Base-by-base conservation (phyloP, 2,797 vertebrate species). In the Bradypus variegatus region DNA sequence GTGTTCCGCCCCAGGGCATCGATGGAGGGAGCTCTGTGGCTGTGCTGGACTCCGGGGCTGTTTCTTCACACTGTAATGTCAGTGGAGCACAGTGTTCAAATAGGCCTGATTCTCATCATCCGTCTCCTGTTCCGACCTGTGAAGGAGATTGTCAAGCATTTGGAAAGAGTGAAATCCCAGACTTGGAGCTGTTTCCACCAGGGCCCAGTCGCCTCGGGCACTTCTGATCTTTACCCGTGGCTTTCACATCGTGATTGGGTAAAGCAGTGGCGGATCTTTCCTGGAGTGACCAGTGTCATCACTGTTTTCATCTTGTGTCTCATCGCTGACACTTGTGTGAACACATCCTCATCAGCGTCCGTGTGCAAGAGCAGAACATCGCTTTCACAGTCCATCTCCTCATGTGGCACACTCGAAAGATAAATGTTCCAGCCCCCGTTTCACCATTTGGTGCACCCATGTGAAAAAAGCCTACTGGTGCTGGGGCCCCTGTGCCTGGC, bases 331-430 rank as follows among this genome's bases (percentile, higher is more conserved):
- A 31, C 70, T 67, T 8, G 0, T 41, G 5, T 6, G 23, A 25
- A 45, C 85, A 0, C 33, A 0, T 1, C 8, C 23, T 2, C n/a
- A 48, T 14, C 14, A 0, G 36, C 33, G 55, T 50, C 70, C 8
- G 0, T 0, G 10, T 12, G 15, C 4, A n/a, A 10, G 27, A n/a
- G 58, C 0, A 3, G 36, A 18, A 16, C 0, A 0, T 5, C 6
- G 38, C 27, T 4, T 21, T 67, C 48, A 55, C 75, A 3, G 29
- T 50, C 78, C 11, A 5, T 4, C 5, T 53, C 64, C 76, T 81
- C 5, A 1, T 19, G 9, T 21, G 25, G 19, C 36, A 4, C 4
- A 0, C 53, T 4, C 23, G 31, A 36, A 11, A 19, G 25, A 41
- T 1, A 8, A 5, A 16, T 10, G 2, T 1, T 62, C 25, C 4